Evolutionary conservation across 2,797 vertebrate genomes (phyloP).

Genomic region (Potorous gilbertii): DNA sequence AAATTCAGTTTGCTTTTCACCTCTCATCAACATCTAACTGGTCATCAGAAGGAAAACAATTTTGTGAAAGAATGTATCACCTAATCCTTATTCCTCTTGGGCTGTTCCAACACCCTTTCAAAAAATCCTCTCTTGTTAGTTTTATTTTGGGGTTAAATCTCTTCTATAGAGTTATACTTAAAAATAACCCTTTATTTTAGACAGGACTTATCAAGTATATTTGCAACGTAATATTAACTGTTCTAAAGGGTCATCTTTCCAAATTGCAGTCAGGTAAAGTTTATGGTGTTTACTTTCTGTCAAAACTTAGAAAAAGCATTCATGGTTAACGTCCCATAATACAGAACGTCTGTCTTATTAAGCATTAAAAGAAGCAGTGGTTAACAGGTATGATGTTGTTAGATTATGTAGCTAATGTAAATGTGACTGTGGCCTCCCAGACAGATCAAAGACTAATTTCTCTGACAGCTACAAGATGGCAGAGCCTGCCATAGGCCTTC

Average conservation of each 20-base stretch:
- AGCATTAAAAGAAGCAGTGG: constrained; percentile 79
- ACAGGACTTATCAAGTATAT: constrained; percentile 60
- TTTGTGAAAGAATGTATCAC: constrained; percentile 21
- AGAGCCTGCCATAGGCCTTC: constrained; percentile 88
- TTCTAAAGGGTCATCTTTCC: constrained; percentile 71
- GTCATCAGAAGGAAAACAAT: constrained; percentile 19
- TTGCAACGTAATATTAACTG: constrained; percentile 57
- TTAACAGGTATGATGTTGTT: constrained; percentile 84
- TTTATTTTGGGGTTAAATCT: constrained; percentile 24
- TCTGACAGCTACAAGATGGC: constrained; percentile 95
- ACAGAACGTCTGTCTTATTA: constrained; percentile 78
- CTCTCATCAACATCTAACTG: constrained; percentile 38
- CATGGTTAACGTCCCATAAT: constrained; percentile 68
- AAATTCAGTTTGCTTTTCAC: constrained; percentile 13
- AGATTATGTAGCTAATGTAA: constrained; percentile 78
- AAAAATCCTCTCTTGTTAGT: constrained; percentile 46
- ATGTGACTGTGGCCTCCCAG: constrained; percentile 86
- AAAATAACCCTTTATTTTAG: constrained; percentile 59
- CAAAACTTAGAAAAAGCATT: constrained; percentile 69
- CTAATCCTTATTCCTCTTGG: constrained; percentile 25
- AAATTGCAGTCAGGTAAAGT: constrained; percentile 53
- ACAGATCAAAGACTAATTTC: constrained; percentile 90
- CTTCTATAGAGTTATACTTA: constrained; percentile 53
- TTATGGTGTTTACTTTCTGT: constrained; percentile 70
- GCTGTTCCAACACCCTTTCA: constrained; percentile 41